phyloP scores from a whole-genome alignment of 2,888 invertebrate species.

The Cetonia aurata region DNA sequence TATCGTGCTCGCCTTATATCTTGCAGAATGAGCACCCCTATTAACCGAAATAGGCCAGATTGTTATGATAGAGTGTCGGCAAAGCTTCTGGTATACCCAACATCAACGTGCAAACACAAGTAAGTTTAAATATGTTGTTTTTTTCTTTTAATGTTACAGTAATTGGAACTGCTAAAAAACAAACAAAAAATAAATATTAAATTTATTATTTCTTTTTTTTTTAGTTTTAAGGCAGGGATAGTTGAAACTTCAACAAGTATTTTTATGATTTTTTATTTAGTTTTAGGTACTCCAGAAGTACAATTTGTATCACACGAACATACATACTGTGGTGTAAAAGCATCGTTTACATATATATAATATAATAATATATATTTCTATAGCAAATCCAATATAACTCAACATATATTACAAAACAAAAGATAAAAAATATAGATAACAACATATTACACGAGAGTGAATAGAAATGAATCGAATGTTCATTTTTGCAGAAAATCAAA shows the following conservation, averaged over 20 bases:
- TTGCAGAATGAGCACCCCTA: too few species aligned
- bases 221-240: background rate
- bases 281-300: conserved; percentile 47
- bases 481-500: conserved; percentile 11
- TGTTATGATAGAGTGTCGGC: too few species aligned
- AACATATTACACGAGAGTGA: conserved; percentile 24
- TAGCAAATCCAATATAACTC: conserved; percentile 39
- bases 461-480: conserved; percentile 23
- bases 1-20: too few species aligned
- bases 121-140: too few species aligned
- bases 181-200: too few species aligned
- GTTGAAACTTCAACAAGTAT: background rate
- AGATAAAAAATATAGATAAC: conserved; percentile 16
- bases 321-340: conserved; percentile 51
- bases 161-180: too few species aligned
- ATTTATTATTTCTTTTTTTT: too few species aligned
- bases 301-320: conserved; percentile 51
- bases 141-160: too few species aligned
- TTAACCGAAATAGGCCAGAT: too few species aligned
- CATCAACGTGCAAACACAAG: too few species aligned
- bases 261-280: conserved; percentile 28
- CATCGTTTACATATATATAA: conserved; percentile 44
- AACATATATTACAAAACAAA: conserved; percentile 32
- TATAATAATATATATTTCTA: conserved; percentile 29
- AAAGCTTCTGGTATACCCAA: too few species aligned